Base-by-base conservation (phyloP, 1,140 invertebrate species). In the Hermatobates lingyangjiaoensis region DNA sequence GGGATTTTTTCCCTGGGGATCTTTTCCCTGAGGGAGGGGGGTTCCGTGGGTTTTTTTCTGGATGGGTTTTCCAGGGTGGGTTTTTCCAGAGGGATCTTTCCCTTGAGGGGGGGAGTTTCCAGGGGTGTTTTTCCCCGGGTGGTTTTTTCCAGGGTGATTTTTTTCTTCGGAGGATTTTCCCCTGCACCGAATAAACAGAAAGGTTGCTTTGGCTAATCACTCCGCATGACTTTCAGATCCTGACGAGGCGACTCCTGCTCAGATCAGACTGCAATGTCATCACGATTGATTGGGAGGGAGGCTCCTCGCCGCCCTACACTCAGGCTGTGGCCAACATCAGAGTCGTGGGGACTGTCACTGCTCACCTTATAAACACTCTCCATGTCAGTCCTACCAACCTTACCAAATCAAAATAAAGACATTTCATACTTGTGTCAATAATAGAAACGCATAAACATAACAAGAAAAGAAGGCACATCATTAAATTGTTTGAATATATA, bases 321-420 rank as follows among this genome's bases (percentile, higher is more conserved):
- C 87, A 92, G 64, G 87, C 87, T 0, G 86, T 87, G 1, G 87
- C 86, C 0, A 92, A 93, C 61, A 87, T 87, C n/a, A 71, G 87
- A 48, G 66, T 93, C 1, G 79, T 91, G 10, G 88, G 85, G 1
- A 76, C 76, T 0, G 84, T 90, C 61, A 77, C 83, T 0, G 85
- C 84, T 0, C 74, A 86, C 65, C 66, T 92, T 15, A 64, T 74
- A n/a, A 57, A 64, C 38, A 50, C 63, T 12, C 51, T 74, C 62
- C 71, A 64, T 63, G 75, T 77, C 62, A 63, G 60, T 57, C 4
- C 5, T 18, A 42, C 39, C 7, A 7, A 15, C 7, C 28, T 34
- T 34, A 7, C 28, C 7, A 15, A 15, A 7, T 34, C 15, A 34
- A 15, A 7, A 34, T 7, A 34, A 34, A 34, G 28, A 34, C 15